phyloP scores from a whole-genome alignment of 1,140 invertebrate species.

The Diploscapter pachys region DNA sequence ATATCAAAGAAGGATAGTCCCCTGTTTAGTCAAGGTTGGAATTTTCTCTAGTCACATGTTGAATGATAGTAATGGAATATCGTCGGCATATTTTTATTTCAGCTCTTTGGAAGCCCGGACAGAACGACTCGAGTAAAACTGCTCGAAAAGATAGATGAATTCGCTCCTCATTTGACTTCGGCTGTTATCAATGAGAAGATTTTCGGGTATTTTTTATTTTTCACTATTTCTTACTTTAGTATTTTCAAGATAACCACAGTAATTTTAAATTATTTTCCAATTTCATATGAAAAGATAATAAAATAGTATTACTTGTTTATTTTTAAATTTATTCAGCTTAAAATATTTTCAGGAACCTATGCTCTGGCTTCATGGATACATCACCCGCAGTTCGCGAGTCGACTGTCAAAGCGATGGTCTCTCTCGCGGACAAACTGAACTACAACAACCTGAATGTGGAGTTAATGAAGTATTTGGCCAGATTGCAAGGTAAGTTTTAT shows the following conservation, averaged over 20 bases:
- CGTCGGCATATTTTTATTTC: neutral
- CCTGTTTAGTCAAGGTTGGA: constrained; percentile 80
- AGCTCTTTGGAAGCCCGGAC: constrained; percentile 86
- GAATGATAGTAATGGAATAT: neutral
- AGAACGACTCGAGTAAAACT: constrained; percentile 85
- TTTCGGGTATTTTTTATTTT: constrained; percentile 42
- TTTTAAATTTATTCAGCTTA: no score
- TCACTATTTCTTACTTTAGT: constrained; percentile 17
- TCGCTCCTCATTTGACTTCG: constrained; percentile 50
- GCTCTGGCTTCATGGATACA: constrained; percentile 89
- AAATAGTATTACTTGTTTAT: no score
- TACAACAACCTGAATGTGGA: constrained; percentile 97
- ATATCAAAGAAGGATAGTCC: constrained; percentile 92
- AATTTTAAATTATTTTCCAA: no score
- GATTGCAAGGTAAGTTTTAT: constrained; percentile 87
- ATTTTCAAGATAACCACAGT: neutral
- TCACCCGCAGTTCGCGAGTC: constrained; percentile 92
- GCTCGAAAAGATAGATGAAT: constrained; percentile 73
- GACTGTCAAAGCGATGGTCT: constrained; percentile 92
- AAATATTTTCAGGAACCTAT: constrained; percentile 56
- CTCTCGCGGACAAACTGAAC: constrained; percentile 89
- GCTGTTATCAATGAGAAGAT: constrained; percentile 57
- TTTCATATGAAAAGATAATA: no score
- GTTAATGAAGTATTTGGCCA: constrained; percentile 87
- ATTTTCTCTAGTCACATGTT: neutral